Base-by-base conservation (phyloP, 2,888 invertebrate species). In the Cephus rjabovi region DNA sequence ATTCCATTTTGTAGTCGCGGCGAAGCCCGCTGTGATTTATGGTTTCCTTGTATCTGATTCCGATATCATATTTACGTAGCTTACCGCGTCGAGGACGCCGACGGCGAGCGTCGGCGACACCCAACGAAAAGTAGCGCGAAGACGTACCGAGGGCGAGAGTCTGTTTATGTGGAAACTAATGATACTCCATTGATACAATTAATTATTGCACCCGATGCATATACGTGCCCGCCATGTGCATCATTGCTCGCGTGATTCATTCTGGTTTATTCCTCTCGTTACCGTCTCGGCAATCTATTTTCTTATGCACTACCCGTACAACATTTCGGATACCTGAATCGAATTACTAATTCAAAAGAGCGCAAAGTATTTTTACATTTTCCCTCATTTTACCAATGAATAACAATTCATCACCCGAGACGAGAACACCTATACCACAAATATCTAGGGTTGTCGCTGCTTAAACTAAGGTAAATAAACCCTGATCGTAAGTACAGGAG, bases 11-110 rank as follows among this genome's bases (percentile, higher is more conserved):
- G 74, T 76, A 9, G 12, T 71, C 37, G 74, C 69, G 69, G 73
- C 79, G 73, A 33, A 71, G 12, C 31, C 34, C 71, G 56, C 33
- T 68, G 31, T 86, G 86, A 89, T 85, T 86, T 85, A 88, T 86
- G 83, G 84, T 85, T 87, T 87, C 84, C 87, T 85, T 87, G 85
- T 87, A 87, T 88, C 84, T 87, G 85, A 86, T 88, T 87, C 84
- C 87, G 86, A 84, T 88, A 87, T 86, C 86, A 78, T 83, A 80
- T 84, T 83, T 86, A 80, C 74, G 80, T 78, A 78, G 23, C 77
- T 74, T 56, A 74, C 73, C 40, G 73, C 40, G 75, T 23, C 40
- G 73, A 31, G 74, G 31, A 69, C 30, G 70, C 70, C 35, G 70
- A 30, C 31, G 70, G 23, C 71, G 71, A 33, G 71, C 40, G 6